These are phyloP conservation scores for Diachasmimorpha longicaudata DNA, from an alignment of 1,140 invertebrate species.

Conservation along the genomic window DNA sequence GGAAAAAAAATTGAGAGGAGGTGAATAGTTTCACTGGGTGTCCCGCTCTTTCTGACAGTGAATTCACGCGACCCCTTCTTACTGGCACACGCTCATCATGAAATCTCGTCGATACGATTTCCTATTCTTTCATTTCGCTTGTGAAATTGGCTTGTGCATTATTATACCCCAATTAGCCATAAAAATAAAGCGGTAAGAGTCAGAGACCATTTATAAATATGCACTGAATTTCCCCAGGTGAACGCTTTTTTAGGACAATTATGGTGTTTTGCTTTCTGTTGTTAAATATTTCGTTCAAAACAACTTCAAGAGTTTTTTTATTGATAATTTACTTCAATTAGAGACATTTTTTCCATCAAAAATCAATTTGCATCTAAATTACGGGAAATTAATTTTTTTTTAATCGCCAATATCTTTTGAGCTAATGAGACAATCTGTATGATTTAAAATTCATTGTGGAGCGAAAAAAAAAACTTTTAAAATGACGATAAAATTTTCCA, in stretches of 20 bases:
- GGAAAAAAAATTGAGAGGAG: not conserved
- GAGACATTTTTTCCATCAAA: too few relatives aligned
- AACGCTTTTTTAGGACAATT: not conserved
- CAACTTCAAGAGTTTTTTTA: too few relatives aligned
- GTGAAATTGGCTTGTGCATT: constrained; percentile 5
- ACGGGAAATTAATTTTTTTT: too few relatives aligned
- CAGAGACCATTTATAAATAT: not conserved
- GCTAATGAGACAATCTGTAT: too few relatives aligned
- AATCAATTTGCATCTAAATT: too few relatives aligned
- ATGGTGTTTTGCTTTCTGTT: not conserved
- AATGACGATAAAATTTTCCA: too few relatives aligned
- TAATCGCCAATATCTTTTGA: too few relatives aligned
- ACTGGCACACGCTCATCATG: constrained; percentile 6
- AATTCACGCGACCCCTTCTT: constrained; percentile 19
- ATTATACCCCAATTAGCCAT: constrained; percentile 2
- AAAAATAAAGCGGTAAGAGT: not conserved
- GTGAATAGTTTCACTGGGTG: constrained; percentile 17
- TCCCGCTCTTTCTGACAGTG: not conserved
- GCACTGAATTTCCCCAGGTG: not conserved
- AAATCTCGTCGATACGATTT: constrained; percentile 27
- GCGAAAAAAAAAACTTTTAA: too few relatives aligned
- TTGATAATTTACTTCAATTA: too few relatives aligned
- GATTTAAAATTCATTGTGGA: too few relatives aligned
- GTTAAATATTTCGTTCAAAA: not conserved
- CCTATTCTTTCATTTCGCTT: constrained; percentile 24